Evolutionary conservation across 2,113 vertebrate species (phyloP).

Genomic region (Halichoeres trimaculatus): DNA sequence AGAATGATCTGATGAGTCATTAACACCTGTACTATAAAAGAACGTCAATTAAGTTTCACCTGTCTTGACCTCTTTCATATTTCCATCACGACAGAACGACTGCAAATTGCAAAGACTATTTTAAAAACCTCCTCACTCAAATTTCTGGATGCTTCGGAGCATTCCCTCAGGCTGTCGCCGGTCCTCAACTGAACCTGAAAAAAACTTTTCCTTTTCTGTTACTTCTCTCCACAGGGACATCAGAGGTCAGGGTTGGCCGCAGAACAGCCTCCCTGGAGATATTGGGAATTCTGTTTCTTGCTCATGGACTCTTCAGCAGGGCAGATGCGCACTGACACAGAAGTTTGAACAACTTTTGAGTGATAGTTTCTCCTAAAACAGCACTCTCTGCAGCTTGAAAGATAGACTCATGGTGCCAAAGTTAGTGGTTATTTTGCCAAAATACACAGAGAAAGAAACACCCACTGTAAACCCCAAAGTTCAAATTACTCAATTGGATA

Average conservation of each 20-base stretch:
- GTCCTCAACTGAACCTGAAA: constrained; percentile 20
- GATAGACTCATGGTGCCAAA: neutral
- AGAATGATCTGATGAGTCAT: too few relatives aligned
- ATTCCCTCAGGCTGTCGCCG: constrained; percentile 47
- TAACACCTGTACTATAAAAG: constrained; percentile 46
- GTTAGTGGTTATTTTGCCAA: constrained; percentile 6
- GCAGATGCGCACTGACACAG: constrained; percentile 6
- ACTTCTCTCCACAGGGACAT: constrained; percentile 19
- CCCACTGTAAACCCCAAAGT: too few relatives aligned
- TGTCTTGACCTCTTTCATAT: constrained; percentile 44
- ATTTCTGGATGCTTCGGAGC: constrained; percentile 41
- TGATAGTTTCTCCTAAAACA: constrained; percentile 7
- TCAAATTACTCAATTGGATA: too few relatives aligned
- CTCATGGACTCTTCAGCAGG: constrained; percentile 31
- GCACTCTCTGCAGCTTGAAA: neutral
- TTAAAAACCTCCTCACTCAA: neutral
- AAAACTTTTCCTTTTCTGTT: constrained; percentile 18
- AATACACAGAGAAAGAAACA: too few relatives aligned
- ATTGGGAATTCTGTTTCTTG: constrained; percentile 8
- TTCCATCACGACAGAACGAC: constrained; percentile 31
- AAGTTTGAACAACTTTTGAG: neutral
- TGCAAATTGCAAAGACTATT: constrained; percentile 20
- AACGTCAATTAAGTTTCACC: constrained; percentile 49
- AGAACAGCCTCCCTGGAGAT: constrained; percentile 14
- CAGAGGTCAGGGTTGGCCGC: constrained; percentile 32